These are phyloP conservation scores for Arvicanthis niloticus DNA, from an alignment of 2,113 vertebrate genomes.

Conservation along the genomic window DNA sequence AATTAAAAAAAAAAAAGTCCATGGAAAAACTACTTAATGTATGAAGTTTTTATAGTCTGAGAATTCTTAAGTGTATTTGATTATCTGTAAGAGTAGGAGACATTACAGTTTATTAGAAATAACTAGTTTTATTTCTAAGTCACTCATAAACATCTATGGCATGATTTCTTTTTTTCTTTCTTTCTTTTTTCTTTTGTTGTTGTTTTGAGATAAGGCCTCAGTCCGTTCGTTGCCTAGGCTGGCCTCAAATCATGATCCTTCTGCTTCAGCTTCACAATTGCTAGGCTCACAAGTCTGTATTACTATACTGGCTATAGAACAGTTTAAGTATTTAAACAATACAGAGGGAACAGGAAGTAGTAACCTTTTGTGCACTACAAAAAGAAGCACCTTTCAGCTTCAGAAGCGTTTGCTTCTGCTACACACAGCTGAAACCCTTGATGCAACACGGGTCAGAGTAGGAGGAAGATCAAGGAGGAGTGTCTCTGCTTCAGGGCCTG, in stretches of 20 bases:
- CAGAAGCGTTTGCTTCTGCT: background rate
- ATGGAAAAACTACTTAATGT: conserved; percentile 45
- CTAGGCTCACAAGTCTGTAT: background rate
- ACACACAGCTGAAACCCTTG: fast-evolving
- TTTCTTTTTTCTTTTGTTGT: background rate
- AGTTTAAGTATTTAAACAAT: conserved; percentile 28
- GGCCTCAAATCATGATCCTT: background rate
- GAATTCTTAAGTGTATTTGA: conserved; percentile 18
- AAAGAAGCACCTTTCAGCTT: background rate
- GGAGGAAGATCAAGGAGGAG: no score
- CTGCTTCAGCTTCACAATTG: background rate
- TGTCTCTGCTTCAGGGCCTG: background rate
- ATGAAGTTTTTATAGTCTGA: conserved; percentile 42
- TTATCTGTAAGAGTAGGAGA: conserved; percentile 52
- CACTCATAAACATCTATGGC: conserved; percentile 1
- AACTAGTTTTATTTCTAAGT: background rate
- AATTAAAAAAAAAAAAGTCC: conserved; percentile 28
- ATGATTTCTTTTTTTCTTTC: background rate
- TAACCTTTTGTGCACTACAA: background rate
- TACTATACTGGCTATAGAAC: background rate
- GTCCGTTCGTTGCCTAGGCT: background rate
- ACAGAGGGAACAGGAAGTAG: background rate
- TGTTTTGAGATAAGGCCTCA: background rate
- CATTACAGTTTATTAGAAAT: conserved; percentile 50
- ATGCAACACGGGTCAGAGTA: background rate